Evolutionary conservation across 2,888 invertebrate genomes (phyloP).

Genomic region (Ormyrus thymus): DNA sequence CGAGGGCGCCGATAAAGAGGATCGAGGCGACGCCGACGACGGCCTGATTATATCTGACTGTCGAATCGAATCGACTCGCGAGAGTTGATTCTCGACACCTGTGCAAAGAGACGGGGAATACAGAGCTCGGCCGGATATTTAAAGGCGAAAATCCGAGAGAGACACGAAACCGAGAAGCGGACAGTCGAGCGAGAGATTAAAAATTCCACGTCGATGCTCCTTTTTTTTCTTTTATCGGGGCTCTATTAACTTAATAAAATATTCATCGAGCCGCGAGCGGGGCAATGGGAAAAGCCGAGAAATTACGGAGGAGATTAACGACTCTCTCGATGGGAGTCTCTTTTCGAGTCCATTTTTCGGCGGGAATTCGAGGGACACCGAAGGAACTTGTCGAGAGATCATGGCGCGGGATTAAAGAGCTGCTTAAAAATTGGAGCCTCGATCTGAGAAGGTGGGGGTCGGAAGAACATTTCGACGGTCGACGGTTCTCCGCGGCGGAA

Average conservation of each 20-base stretch:
- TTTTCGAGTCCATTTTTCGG: too few species aligned
- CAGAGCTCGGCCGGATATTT: conserved; percentile 41
- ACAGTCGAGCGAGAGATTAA: background rate
- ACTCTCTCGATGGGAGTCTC: background rate
- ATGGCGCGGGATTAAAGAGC: too few species aligned
- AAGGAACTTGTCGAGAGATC: too few species aligned
- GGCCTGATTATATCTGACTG: too few species aligned
- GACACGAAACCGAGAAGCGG: background rate
- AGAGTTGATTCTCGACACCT: conserved; percentile 39
- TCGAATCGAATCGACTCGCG: background rate
- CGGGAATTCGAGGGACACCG: too few species aligned
- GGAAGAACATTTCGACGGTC: background rate
- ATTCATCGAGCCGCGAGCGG: background rate
- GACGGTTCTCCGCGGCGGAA: too few species aligned
- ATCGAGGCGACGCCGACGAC: too few species aligned
- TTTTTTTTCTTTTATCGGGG: conserved; percentile 6
- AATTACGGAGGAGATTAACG: background rate
- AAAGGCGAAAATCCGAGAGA: conserved; percentile 37
- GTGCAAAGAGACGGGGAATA: conserved; percentile 42
- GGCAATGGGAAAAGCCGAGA: background rate
- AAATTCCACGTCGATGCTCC: conserved; percentile 4
- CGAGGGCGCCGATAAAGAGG: too few species aligned
- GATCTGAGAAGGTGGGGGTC: too few species aligned
- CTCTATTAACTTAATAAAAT: background rate
- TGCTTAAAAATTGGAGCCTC: too few species aligned